Evolutionary conservation across 1,140 invertebrate species (phyloP).

Genomic region (Ceratina australensis): DNA sequence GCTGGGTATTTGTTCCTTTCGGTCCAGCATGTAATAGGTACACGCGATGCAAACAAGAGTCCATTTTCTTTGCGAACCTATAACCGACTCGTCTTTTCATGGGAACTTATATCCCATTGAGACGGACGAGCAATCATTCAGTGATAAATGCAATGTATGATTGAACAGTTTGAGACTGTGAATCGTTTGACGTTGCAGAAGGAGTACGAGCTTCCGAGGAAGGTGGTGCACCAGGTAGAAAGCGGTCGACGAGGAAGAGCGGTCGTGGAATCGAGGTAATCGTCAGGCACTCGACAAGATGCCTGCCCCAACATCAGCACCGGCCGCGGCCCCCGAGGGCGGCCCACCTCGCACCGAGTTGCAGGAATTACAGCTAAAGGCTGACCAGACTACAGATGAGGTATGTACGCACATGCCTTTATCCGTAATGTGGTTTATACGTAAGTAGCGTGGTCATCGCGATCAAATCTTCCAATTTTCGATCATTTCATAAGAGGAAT

Average conservation of each 20-base stretch:
- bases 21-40: conserved; percentile 8
- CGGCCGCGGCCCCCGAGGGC: conserved; percentile 77
- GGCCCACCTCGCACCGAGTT: conserved; percentile 91
- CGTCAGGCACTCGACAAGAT: conserved; percentile 65
- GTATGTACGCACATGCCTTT: conserved; percentile 77
- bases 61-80: too few relatives aligned
- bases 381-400: conserved; percentile 94
- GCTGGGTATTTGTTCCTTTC: conserved; percentile 15
- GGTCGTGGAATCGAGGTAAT: conserved; percentile 2
- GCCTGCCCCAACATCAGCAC: conserved; percentile 82
- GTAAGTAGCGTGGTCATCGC: too few relatives aligned
- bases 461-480: too few relatives aligned
- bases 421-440: too few relatives aligned
- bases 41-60: too few relatives aligned
- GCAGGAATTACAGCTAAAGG: conserved; percentile 93
- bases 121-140: too few relatives aligned
- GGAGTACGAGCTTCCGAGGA: background rate
- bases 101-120: too few relatives aligned
- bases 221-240: background rate
- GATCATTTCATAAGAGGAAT: too few relatives aligned
- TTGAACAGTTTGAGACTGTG: too few relatives aligned
- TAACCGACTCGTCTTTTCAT: too few relatives aligned
- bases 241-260: conserved; percentile 1
- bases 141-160: too few relatives aligned
- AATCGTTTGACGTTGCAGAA: conserved; percentile 13